Conservation (phyloP, 2,113 vertebrate genomes). For the Puma concolor region DNA sequence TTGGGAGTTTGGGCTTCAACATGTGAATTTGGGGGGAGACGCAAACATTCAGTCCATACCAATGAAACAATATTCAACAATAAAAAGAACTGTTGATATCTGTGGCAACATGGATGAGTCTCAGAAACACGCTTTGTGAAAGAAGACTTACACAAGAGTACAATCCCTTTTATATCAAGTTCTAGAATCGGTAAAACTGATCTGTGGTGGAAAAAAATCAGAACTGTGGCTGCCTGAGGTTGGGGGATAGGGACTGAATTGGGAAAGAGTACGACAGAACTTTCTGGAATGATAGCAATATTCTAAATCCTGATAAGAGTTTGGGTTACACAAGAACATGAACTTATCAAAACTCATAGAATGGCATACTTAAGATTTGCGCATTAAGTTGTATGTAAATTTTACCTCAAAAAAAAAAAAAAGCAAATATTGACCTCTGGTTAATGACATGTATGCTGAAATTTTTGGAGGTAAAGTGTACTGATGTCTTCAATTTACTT, state of each 20-base stretch:
- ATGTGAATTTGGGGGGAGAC: background rate
- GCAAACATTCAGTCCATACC: background rate
- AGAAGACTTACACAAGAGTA: background rate
- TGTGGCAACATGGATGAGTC: background rate
- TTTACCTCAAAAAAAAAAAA: background rate
- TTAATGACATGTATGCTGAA: background rate
- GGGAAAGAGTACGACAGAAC: background rate
- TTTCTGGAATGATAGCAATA: background rate
- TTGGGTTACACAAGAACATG: background rate
- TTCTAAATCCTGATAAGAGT: background rate
- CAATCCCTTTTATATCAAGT: background rate
- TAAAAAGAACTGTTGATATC: background rate
- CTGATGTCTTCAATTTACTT: background rate
- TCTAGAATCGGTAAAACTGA: background rate
- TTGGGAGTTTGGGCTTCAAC: background rate
- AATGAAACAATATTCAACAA: background rate
- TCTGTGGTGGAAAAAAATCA: background rate
- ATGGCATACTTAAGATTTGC: background rate
- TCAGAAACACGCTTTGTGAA: background rate
- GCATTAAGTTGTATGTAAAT: background rate
- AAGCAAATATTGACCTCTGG: slow-evolving; percentile 18
- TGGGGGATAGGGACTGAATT: background rate
- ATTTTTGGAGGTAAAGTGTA: slow-evolving; percentile 1
- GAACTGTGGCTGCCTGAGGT: background rate
- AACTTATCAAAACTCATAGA: background rate